These are phyloP conservation scores for Rhombomys opimus DNA, from an alignment of 2,113 vertebrate species.

Conservation along the genomic window DNA sequence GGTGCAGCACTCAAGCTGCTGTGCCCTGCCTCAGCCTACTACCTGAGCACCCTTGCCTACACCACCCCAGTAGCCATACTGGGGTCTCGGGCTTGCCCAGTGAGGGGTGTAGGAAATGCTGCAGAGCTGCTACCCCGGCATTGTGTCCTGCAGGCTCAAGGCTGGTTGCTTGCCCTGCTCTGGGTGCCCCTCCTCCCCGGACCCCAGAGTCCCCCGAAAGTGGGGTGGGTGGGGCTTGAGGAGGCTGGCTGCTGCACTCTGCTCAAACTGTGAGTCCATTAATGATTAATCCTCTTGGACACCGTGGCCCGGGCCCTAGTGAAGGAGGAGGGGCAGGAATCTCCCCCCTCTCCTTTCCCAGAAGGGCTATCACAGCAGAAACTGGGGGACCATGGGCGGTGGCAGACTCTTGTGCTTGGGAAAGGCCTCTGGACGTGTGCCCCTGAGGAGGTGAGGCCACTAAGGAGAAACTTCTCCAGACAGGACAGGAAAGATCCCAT, in stretches of 20 bases:
- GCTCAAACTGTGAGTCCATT: conserved; percentile 32
- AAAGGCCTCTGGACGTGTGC: neutral
- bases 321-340: neutral
- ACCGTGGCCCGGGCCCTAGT: neutral
- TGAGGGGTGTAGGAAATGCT: rapidly evolving
- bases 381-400: neutral
- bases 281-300: conserved; percentile 72
- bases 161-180: neutral
- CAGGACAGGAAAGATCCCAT: neutral
- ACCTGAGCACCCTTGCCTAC: rapidly evolving
- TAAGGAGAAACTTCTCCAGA: neutral
- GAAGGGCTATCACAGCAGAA: neutral
- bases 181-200: neutral
- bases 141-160: neutral
- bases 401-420: neutral
- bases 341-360: neutral
- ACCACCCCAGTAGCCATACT: neutral
- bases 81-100: neutral
- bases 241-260: neutral
- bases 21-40: neutral
- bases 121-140: neutral
- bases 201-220: neutral
- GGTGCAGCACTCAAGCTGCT: neutral
- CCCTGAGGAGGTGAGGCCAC: neutral
- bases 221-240: conserved; percentile 57